These are phyloP conservation scores for Dorcus parallelipipedus DNA, from an alignment of 2,888 invertebrate genomes.

Conservation along the genomic window DNA sequence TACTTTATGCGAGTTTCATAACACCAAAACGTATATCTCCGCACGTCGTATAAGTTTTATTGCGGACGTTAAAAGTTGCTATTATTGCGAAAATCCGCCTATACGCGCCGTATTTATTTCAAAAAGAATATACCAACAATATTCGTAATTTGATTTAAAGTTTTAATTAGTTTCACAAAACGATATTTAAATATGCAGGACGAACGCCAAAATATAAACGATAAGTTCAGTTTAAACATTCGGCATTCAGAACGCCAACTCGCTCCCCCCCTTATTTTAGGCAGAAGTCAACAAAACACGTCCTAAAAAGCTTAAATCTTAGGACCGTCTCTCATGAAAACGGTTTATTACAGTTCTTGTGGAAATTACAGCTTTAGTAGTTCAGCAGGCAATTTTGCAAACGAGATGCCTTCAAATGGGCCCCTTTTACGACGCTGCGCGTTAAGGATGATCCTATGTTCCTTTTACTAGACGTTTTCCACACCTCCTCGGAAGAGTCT, in stretches of 20 bases:
- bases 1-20: not conserved
- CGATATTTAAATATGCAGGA: no score
- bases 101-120: no score
- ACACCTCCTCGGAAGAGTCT: not conserved
- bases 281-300: conserved; percentile 1
- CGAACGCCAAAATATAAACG: no score
- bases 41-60: not conserved
- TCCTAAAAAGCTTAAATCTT: not conserved
- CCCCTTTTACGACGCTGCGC: not conserved
- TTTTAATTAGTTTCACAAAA: no score
- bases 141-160: no score
- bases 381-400: conserved; percentile 9
- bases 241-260: no score
- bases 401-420: not conserved
- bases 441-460: conserved; percentile 3
- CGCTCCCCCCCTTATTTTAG: no score
- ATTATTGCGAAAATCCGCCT: no score
- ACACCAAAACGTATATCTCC: not conserved
- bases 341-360: conserved; percentile 15
- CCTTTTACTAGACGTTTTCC: not conserved
- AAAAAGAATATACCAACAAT: no score
- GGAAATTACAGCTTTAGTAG: conserved; percentile 12
- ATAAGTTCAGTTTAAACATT: no score
- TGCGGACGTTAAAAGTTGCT: no score
- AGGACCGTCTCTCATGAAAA: conserved; percentile 1